Conservation (phyloP, 2,113 vertebrate genomes). For the Eubucco bourcierii region DNA sequence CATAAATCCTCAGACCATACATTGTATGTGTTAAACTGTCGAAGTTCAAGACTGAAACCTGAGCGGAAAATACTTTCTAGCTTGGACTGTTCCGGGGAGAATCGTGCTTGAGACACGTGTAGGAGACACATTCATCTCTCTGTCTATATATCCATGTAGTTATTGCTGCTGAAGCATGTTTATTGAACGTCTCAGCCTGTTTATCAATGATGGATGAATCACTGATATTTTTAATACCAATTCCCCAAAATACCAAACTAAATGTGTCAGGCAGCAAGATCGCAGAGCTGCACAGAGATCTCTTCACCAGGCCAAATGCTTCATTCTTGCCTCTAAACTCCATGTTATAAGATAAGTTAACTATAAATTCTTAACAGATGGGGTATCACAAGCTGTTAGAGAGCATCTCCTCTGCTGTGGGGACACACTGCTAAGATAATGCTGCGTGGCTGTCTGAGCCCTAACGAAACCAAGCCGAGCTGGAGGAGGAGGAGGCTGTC, state of each 20-base stretch:
- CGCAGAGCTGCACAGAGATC: not conserved
- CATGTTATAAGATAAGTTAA: not conserved
- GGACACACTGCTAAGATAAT: not conserved
- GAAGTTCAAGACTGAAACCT: not conserved
- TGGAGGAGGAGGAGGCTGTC: conserved; percentile 47
- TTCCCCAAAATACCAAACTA: not conserved
- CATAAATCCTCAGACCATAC: not conserved
- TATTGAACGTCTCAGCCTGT: not conserved
- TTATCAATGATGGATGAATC: conserved; percentile 16
- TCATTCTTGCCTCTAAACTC: not conserved
- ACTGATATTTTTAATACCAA: not conserved
- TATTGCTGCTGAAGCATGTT: not conserved
- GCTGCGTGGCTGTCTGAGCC: conserved; percentile 2
- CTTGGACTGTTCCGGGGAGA: not conserved
- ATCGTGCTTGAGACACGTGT: not conserved
- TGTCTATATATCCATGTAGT: not conserved
- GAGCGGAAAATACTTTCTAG: not conserved
- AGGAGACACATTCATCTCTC: not conserved
- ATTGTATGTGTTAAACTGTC: not conserved
- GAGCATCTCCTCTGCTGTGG: conserved; percentile 40
- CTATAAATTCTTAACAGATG: conserved; percentile 42
- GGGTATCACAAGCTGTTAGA: conserved; percentile 41
- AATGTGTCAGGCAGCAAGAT: not conserved
- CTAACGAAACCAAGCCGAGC: not conserved
- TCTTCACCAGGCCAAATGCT: not conserved